Conservation (phyloP, 1,140 invertebrate species). For the Drosophila takahashii region DNA sequence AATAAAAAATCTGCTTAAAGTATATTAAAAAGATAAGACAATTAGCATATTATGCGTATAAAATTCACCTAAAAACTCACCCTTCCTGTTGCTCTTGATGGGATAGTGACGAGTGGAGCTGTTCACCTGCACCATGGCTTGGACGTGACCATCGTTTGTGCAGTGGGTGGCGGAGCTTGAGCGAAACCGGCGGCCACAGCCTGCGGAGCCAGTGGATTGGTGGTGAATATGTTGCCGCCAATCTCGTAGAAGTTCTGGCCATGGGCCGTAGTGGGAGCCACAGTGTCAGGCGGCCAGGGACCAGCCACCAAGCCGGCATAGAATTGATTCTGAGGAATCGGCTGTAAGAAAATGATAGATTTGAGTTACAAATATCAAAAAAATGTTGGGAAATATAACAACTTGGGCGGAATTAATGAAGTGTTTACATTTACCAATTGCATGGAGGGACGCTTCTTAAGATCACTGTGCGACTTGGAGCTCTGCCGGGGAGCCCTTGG, state of each 20-base stretch:
- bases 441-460: constrained; percentile 51
- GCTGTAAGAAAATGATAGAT: constrained; percentile 37
- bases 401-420: no score
- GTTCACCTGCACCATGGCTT: constrained; percentile 53
- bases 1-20: no score
- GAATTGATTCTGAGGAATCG: constrained; percentile 84
- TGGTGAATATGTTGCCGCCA: constrained; percentile 88
- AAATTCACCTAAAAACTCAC: background rate
- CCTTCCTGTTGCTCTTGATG: constrained; percentile 71
- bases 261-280: constrained; percentile 86
- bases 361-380: background rate
- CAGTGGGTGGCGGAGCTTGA: constrained; percentile 70
- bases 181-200: constrained; percentile 86
- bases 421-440: constrained; percentile 19
- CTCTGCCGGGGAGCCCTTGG: constrained; percentile 48
- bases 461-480: constrained; percentile 65
- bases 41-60: no score
- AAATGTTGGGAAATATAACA: background rate
- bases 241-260: constrained; percentile 90
- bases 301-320: constrained; percentile 68
- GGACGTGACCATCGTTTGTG: constrained; percentile 67
- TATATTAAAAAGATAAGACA: no score
- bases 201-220: constrained; percentile 91
- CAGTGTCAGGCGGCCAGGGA: constrained; percentile 73
- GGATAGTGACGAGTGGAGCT: constrained; percentile 66